These are phyloP conservation scores for Ammodytes marinus DNA, from an alignment of 2,113 vertebrate species.

Conservation along the genomic window DNA sequence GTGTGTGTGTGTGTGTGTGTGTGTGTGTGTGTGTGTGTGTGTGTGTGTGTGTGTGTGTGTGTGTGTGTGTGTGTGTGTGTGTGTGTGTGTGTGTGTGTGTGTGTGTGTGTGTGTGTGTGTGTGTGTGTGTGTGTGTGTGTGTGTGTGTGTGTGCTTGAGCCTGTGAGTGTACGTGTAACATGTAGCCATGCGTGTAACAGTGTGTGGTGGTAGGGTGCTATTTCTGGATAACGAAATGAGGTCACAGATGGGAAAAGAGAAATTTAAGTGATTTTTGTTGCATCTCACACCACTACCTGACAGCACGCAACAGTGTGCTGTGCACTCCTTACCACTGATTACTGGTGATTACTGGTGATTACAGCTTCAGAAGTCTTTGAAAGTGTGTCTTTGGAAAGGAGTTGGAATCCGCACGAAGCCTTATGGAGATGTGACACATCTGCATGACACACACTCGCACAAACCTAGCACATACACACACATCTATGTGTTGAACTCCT, in stretches of 20 bases:
- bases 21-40: neutral
- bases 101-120: conserved; percentile 10
- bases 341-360: conserved; percentile 19
- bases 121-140: conserved; percentile 1
- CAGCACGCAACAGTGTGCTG: neutral
- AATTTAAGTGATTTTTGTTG: conserved; percentile 67
- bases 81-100: conserved; percentile 1
- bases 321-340: neutral
- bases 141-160: conserved; percentile 22
- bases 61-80: conserved; percentile 10
- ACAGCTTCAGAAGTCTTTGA: conserved; percentile 12
- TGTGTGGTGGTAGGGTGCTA: conserved; percentile 58
- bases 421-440: conserved; percentile 26
- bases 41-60: conserved; percentile 1
- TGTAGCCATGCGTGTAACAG: conserved; percentile 53
- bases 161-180: conserved; percentile 13
- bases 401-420: conserved; percentile 39
- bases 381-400: conserved; percentile 36
- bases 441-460: conserved; percentile 16
- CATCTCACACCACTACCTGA: conserved; percentile 36
- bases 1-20: neutral
- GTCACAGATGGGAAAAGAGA: conserved; percentile 71
- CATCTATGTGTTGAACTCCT: conserved; percentile 33
- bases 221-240: conserved; percentile 76
- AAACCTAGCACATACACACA: conserved; percentile 14